Base-by-base conservation (phyloP, 2,888 invertebrate genomes). In the Dasysyrphus albostriatus region DNA sequence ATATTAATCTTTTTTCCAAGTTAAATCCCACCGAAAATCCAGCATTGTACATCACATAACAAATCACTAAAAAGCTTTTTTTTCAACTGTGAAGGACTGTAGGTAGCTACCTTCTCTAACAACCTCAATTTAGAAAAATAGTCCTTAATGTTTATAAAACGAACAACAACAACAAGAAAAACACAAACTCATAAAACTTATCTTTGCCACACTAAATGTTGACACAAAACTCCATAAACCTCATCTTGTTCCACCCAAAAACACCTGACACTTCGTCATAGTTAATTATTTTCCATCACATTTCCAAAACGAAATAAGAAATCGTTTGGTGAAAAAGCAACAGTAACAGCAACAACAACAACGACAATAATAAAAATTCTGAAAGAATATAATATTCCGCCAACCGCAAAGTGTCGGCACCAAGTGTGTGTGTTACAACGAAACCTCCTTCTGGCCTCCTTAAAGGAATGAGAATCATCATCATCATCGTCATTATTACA, bases 251-350 rank as follows among this genome's bases (percentile, higher is more conserved):
- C 74, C 78, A 63, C 74, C 73, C 74, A 78, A 83, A 77, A 87
- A 87, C 87, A 87, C 87, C 87, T 87, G 87, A 82, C 82, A 83
- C 87, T 69, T 87, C 87, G 78, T 87, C 87, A 79, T 78, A 87
- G 83, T 87, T 87, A 87, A 87, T 87, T 87, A 87, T 87, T 76
- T 83, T 83, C 65, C 79, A 54, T 69, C 69, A 54, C 7, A 85
- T 73, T 56, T 74, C 37, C 61, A 19, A 67, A 47, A 51, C n/a
- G 51, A 65, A 61, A 59, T 34, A 54, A 19, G 59, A 12, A 67
- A 65, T 19, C 39, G 8, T 39, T 51, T n/a, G 3, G 16, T 8
- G 14, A 72, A 61, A 49, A 65, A 58, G 24, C 2, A 42, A 59
- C 5, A 10, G 44, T 32, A 63, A 67, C 5, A 59, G 5, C 10